Conservation (phyloP, 1,140 invertebrate genomes). For the Pantala flavescens region DNA sequence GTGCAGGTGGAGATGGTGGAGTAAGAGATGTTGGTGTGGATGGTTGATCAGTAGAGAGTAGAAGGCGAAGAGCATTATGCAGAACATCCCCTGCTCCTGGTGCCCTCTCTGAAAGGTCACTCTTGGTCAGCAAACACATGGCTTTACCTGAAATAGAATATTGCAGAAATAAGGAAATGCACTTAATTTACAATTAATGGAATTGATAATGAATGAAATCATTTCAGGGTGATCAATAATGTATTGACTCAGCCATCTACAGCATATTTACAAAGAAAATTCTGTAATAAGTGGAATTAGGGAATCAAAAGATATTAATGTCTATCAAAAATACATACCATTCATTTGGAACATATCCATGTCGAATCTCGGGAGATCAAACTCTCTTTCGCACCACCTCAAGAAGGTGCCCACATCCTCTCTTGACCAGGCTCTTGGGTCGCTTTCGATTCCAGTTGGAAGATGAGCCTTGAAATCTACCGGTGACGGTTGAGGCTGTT, state of each 20-base stretch:
- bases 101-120: constrained; percentile 78
- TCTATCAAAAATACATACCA: constrained; percentile 43
- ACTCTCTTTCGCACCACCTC: constrained; percentile 85
- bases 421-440: constrained; percentile 80
- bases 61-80: constrained; percentile 82
- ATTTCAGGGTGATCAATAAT: no score
- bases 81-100: constrained; percentile 86
- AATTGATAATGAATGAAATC: no score
- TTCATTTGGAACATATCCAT: constrained; percentile 96
- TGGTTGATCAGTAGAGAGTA: constrained; percentile 46
- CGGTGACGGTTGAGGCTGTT: constrained; percentile 42
- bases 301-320: no score
- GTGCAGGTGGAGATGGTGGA: constrained; percentile 70
- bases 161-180: constrained; percentile 8
- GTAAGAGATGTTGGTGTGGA: constrained; percentile 29
- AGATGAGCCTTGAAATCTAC: constrained; percentile 72
- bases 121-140: constrained; percentile 76
- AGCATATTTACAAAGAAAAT: no score
- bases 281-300: no score
- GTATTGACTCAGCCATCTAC: no score
- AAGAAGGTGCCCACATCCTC: constrained; percentile 83
- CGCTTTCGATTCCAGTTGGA: constrained; percentile 65
- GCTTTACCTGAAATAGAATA: constrained; percentile 60
- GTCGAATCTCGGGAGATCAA: constrained; percentile 81
- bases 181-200: no score